These are phyloP conservation scores for Bombus affinis DNA, from an alignment of 1,140 invertebrate genomes.

Conservation along the genomic window DNA sequence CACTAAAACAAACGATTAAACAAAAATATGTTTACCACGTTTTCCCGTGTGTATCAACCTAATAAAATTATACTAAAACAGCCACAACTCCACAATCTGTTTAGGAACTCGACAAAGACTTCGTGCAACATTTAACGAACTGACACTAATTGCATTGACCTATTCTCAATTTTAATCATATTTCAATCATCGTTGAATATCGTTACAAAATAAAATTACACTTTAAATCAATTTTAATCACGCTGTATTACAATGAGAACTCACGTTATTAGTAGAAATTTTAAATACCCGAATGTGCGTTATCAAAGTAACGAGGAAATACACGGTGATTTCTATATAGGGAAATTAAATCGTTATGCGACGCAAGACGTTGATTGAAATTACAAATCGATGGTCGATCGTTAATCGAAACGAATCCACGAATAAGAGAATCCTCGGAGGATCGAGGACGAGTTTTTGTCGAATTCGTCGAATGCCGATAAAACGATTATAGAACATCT, in stretches of 20 bases:
- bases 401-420: not conserved
- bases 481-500: not conserved
- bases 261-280: not conserved
- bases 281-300: not conserved
- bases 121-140: not conserved
- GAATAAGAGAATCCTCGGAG: not conserved
- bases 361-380: not conserved
- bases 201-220: not conserved
- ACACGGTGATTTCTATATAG: too few species aligned
- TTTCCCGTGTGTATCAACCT: too few species aligned
- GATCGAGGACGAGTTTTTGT: not conserved
- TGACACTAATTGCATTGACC: too few species aligned
- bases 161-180: not conserved
- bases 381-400: constrained; percentile 5
- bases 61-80: not conserved
- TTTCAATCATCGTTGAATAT: not conserved
- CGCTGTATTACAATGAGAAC: not conserved
- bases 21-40: too few species aligned
- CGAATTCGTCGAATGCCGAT: not conserved
- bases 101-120: not conserved
- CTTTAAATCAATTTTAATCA: not conserved
- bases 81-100: not conserved
- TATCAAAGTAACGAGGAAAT: not conserved
- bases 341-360: not conserved
- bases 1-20: too few species aligned